These are phyloP conservation scores for Andrena camellia DNA, from an alignment of 2,888 invertebrate species.

Conservation along the genomic window DNA sequence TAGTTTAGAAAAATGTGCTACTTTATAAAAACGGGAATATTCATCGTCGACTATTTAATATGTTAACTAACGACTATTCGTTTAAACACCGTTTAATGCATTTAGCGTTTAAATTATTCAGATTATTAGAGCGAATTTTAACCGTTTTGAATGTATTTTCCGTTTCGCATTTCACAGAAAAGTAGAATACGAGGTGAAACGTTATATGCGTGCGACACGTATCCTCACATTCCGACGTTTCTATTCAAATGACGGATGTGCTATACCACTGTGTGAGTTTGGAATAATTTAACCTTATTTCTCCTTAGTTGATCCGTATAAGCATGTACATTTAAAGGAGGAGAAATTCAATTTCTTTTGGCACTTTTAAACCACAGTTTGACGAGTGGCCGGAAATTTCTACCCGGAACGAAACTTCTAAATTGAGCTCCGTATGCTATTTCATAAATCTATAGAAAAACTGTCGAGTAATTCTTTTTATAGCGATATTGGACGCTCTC, in stretches of 20 bases:
- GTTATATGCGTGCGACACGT: constrained; percentile 5
- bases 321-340: too few relatives aligned
- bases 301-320: too few relatives aligned
- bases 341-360: too few relatives aligned
- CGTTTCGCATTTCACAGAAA: background rate
- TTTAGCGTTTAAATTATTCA: background rate
- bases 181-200: constrained; percentile 9
- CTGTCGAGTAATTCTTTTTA: background rate
- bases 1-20: too few relatives aligned
- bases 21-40: too few relatives aligned
- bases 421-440: background rate
- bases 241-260: background rate
- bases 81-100: background rate
- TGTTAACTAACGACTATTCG: too few relatives aligned
- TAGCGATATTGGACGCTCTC: background rate
- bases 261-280: background rate
- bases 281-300: too few relatives aligned
- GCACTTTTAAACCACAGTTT: background rate
- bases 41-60: too few relatives aligned
- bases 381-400: background rate
- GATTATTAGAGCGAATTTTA: background rate
- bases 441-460: background rate
- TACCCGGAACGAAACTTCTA: background rate
- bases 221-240: constrained; percentile 3
- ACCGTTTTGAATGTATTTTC: background rate